Evolutionary conservation across 2,888 invertebrate species (phyloP), one percentile per base, ranked within the genome.

Genomic region (Pterobdella sp.): DNA sequence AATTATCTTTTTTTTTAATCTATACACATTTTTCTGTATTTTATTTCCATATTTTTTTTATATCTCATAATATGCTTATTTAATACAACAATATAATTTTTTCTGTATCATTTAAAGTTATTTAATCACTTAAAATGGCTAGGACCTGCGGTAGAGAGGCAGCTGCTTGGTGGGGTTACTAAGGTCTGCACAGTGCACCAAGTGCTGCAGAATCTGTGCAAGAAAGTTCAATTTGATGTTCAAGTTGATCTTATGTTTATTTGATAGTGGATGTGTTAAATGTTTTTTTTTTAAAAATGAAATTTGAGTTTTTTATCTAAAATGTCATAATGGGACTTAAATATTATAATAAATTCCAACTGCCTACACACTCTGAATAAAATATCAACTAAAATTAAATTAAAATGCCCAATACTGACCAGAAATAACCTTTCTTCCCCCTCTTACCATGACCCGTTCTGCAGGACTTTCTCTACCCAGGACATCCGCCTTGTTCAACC

Each of bases 111-210:
- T n/a, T n/a, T n/a, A n/a, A n/a, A n/a, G n/a, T n/a, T n/a, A n/a
- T n/a, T n/a, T n/a, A n/a, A n/a, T n/a, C n/a, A n/a, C n/a, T n/a
- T n/a, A n/a, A n/a, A n/a, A n/a, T 56, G 60, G 60, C 4, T 56
- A 56, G 26, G 26, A 56, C 60, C 60, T 56, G 10, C 37, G 49
- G 84, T 98, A 98, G 71, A 97, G 86, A 56, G 90, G 88, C 81
- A 98, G 87, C 22, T 96, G 96, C 85, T 98, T 97, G 4, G 88
- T 88, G 35, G 88, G 85, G 86, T 97, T 97, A 84, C 95, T 95
- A 79, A 98, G 88, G 86, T 98, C 98, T 64, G 97, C 96, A 85
- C 97, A 95, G 86, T 98, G 98, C 79, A 98, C 95, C 88, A 98
- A 89, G 87, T 97, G 97, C 87, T 98, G 95, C 81, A 98, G n/a